Conservation (phyloP, 92 coral and sea anemone species). For the Pocillopora grandis region DNA sequence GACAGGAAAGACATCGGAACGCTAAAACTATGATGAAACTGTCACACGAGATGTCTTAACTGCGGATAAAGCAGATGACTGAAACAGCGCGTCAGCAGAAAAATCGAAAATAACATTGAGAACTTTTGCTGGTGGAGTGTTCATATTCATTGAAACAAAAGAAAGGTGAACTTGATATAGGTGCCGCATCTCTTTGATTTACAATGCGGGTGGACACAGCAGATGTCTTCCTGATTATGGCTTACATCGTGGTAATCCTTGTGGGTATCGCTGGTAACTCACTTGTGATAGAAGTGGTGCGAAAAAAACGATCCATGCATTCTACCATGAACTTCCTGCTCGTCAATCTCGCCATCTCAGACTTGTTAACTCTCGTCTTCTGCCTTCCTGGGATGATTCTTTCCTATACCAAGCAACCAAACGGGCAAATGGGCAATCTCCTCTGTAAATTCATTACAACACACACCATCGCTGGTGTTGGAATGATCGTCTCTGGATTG, state of each 20-base stretch:
- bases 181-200: background rate
- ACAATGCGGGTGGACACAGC: constrained; percentile 27
- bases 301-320: constrained; percentile 63
- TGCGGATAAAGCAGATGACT: background rate
- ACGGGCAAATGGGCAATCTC: constrained; percentile 54
- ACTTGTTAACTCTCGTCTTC: constrained; percentile 63
- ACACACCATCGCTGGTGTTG: constrained; percentile 61
- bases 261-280: constrained; percentile 73
- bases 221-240: constrained; percentile 43
- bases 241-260: constrained; percentile 48
- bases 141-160: background rate
- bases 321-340: constrained; percentile 72
- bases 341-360: constrained; percentile 76
- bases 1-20: too few species aligned
- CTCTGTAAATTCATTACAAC: constrained; percentile 79
- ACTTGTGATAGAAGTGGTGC: constrained; percentile 64
- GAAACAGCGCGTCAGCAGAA: background rate
- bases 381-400: constrained; percentile 64
- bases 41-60: too few species aligned
- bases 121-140: background rate
- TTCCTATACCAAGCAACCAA: constrained; percentile 40
- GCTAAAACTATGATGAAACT: too few species aligned
- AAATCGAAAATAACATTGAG: background rate
- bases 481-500: constrained; percentile 69
- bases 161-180: background rate